Base-by-base conservation (phyloP, 2,888 invertebrate genomes). In the Amblyjoppa fuscipennis region DNA sequence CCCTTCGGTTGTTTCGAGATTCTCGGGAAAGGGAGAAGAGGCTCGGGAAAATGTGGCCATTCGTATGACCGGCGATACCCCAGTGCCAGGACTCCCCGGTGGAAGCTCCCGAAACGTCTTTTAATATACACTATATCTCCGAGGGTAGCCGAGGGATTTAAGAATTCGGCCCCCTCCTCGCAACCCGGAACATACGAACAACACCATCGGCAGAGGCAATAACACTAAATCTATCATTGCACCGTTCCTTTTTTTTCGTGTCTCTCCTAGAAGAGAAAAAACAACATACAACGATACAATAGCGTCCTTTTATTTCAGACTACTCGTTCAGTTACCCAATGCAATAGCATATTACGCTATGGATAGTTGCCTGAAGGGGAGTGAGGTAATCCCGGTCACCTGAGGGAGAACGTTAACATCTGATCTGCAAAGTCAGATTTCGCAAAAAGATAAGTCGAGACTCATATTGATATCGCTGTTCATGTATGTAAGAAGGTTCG, bases 41-140 rank as follows among this genome's bases (percentile, higher is more conserved):
- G 45, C 85, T 84, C 87, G 88, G 87, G 92, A 91, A 93, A 94
- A 94, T 94, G 93, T 90, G 92, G 91, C 93, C 92, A 94, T 94
- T 94, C 93, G 93, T 94, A 94, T 94, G 94, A 94, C 94, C 93
- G 94, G 93, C 90, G 88, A 90, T 90, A 87, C 88, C 89, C 77
- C 73, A 41, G 31, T 31, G 81, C 87, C 89, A 76, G 90, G 90
- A 90, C 83, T 87, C 87, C 90, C 89, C 88, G 75, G 78, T 87
- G 83, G 81, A 84, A 90, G 88, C 89, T 87, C 90, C 90, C 89
- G 91, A 93, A 93, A 93, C 92, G 93, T 93, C 93, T 93, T 94
- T 94, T 94, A 94, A 94, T 94, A 94, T 93, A 94, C 94, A 93
- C 92, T 94, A 94, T 93, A 94, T 94, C 93, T 94, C 90, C 92